phyloP scores from a whole-genome alignment of 2,888 invertebrate genomes.

The Mesodorylaimus sp. region DNA sequence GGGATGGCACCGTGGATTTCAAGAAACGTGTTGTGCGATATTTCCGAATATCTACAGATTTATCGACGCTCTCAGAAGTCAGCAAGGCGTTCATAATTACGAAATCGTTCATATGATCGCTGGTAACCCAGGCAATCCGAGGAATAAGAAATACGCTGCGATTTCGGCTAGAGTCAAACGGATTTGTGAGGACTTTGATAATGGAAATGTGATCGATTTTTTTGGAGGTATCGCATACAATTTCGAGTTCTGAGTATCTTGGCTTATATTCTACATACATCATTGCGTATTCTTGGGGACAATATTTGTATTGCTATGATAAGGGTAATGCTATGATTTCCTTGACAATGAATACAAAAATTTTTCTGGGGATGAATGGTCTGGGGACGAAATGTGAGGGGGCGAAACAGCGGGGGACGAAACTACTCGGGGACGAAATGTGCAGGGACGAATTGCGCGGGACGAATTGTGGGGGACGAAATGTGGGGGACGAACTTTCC shows the following conservation, averaged over 20 bases:
- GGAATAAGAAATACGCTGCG: not conserved
- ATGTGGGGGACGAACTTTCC: no score
- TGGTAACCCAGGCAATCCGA: not conserved
- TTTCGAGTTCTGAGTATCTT: not conserved
- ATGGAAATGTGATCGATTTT: not conserved
- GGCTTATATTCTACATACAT: no score
- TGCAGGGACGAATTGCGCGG: no score
- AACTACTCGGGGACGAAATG: no score
- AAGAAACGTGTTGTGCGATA: not conserved
- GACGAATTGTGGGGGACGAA: no score
- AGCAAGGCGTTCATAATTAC: not conserved
- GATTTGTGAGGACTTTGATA: not conserved
- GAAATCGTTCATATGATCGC: not conserved
- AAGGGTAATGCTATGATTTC: no score
- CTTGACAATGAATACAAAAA: no score
- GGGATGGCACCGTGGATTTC: not conserved
- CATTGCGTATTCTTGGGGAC: no score
- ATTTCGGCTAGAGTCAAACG: not conserved
- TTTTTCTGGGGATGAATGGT: no score
- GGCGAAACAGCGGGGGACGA: no score
- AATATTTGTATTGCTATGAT: no score
- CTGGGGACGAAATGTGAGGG: no score
- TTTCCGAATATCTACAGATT: conserved; percentile 1
- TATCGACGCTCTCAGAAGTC: not conserved
- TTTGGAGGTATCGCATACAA: not conserved